phyloP scores from a whole-genome alignment of 2,888 invertebrate genomes.

The Heliconius erato region DNA sequence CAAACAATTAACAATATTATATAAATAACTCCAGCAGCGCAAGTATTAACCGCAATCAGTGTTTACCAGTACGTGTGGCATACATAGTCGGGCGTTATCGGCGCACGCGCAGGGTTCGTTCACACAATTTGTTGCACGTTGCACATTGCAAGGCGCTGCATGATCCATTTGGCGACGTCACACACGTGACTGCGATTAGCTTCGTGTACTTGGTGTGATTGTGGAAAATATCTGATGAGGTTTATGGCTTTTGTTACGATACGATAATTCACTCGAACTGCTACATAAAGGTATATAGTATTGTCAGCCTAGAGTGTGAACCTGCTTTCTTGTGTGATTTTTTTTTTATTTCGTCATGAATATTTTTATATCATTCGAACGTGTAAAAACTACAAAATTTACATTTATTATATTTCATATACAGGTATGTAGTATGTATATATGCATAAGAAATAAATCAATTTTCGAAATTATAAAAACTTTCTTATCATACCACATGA shows the following conservation, averaged over 20 bases:
- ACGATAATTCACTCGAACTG: neutral
- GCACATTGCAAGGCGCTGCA: conserved; percentile 30
- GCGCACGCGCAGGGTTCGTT: conserved; percentile 54
- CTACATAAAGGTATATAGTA: neutral
- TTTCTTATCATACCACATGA: too few relatives aligned
- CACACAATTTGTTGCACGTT: conserved; percentile 32
- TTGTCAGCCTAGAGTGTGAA: neutral
- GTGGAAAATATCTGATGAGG: conserved; percentile 9
- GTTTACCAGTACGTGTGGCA: conserved; percentile 24
- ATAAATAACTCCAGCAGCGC: neutral
- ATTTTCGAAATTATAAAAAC: too few relatives aligned
- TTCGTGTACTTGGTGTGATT: neutral
- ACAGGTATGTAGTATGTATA: too few relatives aligned
- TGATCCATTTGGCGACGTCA: conserved; percentile 37
- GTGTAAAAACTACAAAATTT: too few relatives aligned
- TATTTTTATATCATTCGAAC: too few relatives aligned
- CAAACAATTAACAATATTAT: neutral
- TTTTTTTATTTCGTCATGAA: too few relatives aligned
- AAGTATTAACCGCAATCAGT: conserved; percentile 27
- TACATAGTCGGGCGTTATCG: conserved; percentile 43
- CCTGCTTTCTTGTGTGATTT: too few relatives aligned
- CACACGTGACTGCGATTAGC: conserved; percentile 30
- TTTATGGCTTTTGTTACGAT: neutral
- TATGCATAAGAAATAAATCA: too few relatives aligned
- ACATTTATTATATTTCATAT: too few relatives aligned